A percentile compares a stretch with the other conserved stretches of the same genome.
Conservation (phyloP, 2,797 vertebrate genomes). For the Spondyliosoma cantharus region DNA sequence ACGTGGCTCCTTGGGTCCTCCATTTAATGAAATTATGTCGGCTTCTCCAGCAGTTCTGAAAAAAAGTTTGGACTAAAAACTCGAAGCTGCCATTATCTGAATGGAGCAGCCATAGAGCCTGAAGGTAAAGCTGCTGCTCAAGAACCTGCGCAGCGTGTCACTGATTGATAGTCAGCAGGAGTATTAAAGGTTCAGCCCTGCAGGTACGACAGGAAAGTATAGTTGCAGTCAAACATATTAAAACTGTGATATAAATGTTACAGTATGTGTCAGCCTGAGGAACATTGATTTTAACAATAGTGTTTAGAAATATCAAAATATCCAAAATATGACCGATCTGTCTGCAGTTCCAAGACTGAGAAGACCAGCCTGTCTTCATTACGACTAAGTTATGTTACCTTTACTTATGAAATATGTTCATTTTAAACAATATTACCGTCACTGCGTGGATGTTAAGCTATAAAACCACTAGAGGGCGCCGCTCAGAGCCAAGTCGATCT, state of each 20-base stretch:
- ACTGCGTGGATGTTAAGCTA: too few relatives aligned
- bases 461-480: too few relatives aligned
- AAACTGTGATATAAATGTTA: not conserved
- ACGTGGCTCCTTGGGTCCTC: not conserved
- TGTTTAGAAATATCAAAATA: not conserved
- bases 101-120: not conserved
- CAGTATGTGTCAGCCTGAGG: not conserved
- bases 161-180: slow-evolving; percentile 23
- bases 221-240: not conserved
- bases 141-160: slow-evolving; percentile 5
- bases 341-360: not conserved
- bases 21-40: not conserved
- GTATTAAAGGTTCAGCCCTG: not conserved
- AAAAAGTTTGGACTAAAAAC: not conserved
- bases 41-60: not conserved
- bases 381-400: too few relatives aligned
- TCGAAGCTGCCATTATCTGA: not conserved
- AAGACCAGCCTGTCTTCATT: too few relatives aligned
- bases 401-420: too few relatives aligned
- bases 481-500: too few relatives aligned
- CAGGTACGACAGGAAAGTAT: not conserved
- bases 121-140: slow-evolving; percentile 1
- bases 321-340: too few relatives aligned
- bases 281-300: not conserved
- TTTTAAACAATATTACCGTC: too few relatives aligned